A percentile compares a stretch with the other conserved stretches of the same genome.
These are phyloP conservation scores for Mycogona germanica DNA, from an alignment of 2,888 invertebrate genomes.

Conservation along the genomic window DNA sequence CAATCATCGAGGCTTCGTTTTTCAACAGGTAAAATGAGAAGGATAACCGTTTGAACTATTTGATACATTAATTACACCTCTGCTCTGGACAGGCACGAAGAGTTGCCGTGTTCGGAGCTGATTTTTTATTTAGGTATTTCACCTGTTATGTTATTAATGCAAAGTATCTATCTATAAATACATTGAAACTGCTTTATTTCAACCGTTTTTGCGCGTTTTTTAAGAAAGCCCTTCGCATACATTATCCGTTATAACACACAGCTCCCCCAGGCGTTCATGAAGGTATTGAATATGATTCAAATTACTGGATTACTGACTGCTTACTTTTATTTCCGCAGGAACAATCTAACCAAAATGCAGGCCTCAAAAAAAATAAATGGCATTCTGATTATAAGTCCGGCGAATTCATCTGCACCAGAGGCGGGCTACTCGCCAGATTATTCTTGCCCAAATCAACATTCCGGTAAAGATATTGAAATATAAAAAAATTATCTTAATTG, in stretches of 20 bases:
- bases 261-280: too few relatives aligned
- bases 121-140: not conserved
- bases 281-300: not conserved
- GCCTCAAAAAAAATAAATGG: constrained; percentile 37
- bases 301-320: not conserved
- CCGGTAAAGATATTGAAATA: constrained; percentile 34
- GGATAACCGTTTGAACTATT: too few relatives aligned
- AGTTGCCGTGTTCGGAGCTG: not conserved
- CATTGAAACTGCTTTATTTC: too few relatives aligned
- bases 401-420: constrained; percentile 23
- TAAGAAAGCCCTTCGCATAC: too few relatives aligned
- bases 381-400: constrained; percentile 34
- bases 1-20: constrained; percentile 50
- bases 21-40: constrained; percentile 40
- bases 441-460: constrained; percentile 68
- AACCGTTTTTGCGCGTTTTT: too few relatives aligned
- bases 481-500: not conserved
- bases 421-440: constrained; percentile 47
- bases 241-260: too few relatives aligned
- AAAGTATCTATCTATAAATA: too few relatives aligned
- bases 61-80: constrained; percentile 6
- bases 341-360: constrained; percentile 29
- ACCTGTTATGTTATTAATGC: too few relatives aligned
- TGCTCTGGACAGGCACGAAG: too few relatives aligned
- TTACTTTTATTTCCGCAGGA: constrained; percentile 23